Percentiles rank a stretch among this genome's conserved stretches.
These are phyloP conservation scores for Antheraea mylitta DNA, from an alignment of 1,140 invertebrate species.

Conservation along the genomic window DNA sequence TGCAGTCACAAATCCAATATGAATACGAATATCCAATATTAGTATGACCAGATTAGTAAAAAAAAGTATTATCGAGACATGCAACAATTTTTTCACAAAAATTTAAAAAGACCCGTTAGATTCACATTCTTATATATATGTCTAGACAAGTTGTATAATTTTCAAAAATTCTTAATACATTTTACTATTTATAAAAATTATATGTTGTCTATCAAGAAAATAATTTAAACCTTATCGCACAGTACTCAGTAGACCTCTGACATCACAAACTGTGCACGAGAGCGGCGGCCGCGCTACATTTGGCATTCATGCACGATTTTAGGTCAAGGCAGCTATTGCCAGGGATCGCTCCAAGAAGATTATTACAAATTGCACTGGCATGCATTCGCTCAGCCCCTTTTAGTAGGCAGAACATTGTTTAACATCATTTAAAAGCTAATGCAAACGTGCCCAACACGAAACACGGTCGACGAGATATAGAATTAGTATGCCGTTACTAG, in stretches of 20 bases:
- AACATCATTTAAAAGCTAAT: conserved; percentile 25
- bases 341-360: conserved; percentile 35
- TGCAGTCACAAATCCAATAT: too few species aligned
- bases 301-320: conserved; percentile 35
- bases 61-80: too few species aligned
- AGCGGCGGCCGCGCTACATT: conserved; percentile 18
- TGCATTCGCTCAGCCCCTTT: conserved; percentile 25
- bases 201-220: neutral
- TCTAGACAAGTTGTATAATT: too few species aligned
- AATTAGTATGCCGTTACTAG: conserved; percentile 6
- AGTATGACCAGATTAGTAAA: too few species aligned
- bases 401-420: conserved; percentile 23
- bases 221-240: conserved; percentile 4
- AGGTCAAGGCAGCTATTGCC: conserved; percentile 43
- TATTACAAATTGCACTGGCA: conserved; percentile 55
- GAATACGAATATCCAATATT: too few species aligned
- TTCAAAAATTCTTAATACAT: too few species aligned
- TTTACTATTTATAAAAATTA: neutral
- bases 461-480: neutral
- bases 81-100: too few species aligned
- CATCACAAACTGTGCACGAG: conserved; percentile 23
- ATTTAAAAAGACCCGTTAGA: too few species aligned
- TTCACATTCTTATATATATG: too few species aligned
- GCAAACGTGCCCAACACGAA: conserved; percentile 22
- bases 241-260: conserved; percentile 23